These are phyloP conservation scores for Margarornis squamiger DNA, from an alignment of 2,797 vertebrate genomes.

Conservation along the genomic window DNA sequence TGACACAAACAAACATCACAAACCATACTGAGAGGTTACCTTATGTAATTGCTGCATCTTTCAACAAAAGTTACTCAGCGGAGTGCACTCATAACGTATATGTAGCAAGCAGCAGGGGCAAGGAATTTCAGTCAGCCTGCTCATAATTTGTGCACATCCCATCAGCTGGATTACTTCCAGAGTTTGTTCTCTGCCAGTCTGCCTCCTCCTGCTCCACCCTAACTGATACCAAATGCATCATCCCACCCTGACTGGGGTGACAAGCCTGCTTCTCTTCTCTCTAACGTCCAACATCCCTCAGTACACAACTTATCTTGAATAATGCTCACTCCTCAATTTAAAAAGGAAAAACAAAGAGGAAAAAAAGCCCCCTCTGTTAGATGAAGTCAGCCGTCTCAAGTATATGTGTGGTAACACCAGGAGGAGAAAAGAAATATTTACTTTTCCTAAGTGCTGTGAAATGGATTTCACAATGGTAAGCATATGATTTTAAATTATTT, in stretches of 20 bases:
- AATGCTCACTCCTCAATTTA: neutral
- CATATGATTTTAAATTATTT: neutral
- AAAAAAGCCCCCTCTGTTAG: neutral
- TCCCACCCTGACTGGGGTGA: neutral
- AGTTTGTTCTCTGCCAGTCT: neutral
- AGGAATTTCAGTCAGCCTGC: neutral
- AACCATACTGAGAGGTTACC: neutral
- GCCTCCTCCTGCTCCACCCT: neutral
- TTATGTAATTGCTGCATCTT: neutral
- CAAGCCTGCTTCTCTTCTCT: neutral
- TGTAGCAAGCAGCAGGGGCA: neutral
- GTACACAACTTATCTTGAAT: neutral
- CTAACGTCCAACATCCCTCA: neutral
- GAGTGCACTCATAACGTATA: neutral
- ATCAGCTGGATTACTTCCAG: neutral
- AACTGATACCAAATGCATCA: neutral
- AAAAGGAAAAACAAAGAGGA: neutral
- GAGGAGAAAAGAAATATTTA: neutral
- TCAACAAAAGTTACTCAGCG: neutral
- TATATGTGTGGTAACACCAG: neutral
- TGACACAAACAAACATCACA: neutral
- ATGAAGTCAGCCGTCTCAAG: neutral
- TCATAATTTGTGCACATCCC: neutral
- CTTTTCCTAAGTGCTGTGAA: neutral
- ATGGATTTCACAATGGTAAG: neutral